Evolutionary conservation across 2,113 vertebrate genomes (phyloP), one percentile per base, ranked within the genome.

Genomic region (Bujurquina vittata): DNA sequence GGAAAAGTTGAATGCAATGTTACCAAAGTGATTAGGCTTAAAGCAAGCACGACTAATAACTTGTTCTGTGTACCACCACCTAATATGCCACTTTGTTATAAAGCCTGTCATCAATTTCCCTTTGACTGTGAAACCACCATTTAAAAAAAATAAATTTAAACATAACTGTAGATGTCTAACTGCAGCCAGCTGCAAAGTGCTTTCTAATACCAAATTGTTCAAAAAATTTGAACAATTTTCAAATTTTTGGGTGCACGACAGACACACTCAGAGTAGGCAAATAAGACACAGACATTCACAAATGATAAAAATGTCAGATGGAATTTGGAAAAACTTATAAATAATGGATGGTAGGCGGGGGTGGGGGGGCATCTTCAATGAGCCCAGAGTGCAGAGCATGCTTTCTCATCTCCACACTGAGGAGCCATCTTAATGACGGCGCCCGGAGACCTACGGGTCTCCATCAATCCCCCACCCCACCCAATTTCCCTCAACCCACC

Each of bases 271-370:
- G 69, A 11, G 7, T 37, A 84, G 59, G 74, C 75, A 84, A 88
- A 93, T 85, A 83, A 84, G 57, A 91, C 81, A 69, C 73, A 75
- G 79, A 87, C 84, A 88, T 90, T 75, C 80, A 85, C 22, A 81
- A 83, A 78, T 92, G 92, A 93, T 95, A 91, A 91, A 92, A 92
- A 92, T 81, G 92, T 94, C 93, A 91, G 90, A 63, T 81, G 61
- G 87, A 94, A 94, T 94, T 93, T 93, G 92, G 86, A 87, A 87
- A 89, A 90, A 83, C 46, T 62, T 80, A 93, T 95, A 88, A 94
- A 95, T 95, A 94, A 96, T 94, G 87, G 86, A 95, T 92, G 73
- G 83, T 62, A 87, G 87, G 87, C 91, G 89, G 88, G 92, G 92
- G n/a, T n/a, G 93, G 35, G 93, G 91, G 8, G 93, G 91, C 88